These are phyloP conservation scores for Micrasema longulum DNA, from an alignment of 1,140 invertebrate species.

Conservation along the genomic window DNA sequence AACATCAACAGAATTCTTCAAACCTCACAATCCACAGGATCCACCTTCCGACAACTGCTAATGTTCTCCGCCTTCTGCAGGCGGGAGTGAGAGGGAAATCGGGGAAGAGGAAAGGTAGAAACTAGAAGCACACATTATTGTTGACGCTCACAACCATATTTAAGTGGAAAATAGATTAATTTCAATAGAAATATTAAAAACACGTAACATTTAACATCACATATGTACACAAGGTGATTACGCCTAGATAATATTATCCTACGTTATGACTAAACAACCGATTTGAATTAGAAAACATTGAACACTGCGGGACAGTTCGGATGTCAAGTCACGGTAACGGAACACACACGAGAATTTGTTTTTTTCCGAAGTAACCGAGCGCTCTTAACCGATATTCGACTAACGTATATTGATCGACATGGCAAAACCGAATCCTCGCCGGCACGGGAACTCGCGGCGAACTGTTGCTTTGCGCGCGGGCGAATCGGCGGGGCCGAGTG, in stretches of 20 bases:
- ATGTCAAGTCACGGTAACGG: neutral
- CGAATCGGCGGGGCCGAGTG: neutral
- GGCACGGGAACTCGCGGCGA: constrained; percentile 10
- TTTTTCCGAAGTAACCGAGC: neutral
- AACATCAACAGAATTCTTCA: constrained; percentile 23
- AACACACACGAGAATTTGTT: no score
- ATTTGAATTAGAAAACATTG: constrained; percentile 43
- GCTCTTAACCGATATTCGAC: neutral
- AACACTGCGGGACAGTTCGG: constrained; percentile 49
- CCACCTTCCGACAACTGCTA: no score
- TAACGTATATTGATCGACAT: constrained; percentile 33
- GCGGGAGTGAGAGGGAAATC: neutral
- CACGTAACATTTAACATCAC: constrained; percentile 45
- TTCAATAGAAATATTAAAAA: constrained; percentile 43
- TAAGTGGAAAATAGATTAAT: constrained; percentile 49
- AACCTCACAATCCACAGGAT: constrained; percentile 8
- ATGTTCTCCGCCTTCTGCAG: neutral
- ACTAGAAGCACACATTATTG: constrained; percentile 24
- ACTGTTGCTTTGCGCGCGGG: constrained; percentile 2
- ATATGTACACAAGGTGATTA: constrained; percentile 39
- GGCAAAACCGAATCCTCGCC: neutral
- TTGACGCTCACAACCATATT: constrained; percentile 53
- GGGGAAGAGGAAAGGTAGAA: constrained; percentile 24
- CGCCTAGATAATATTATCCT: no score
- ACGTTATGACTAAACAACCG: constrained; percentile 38